Conservation (phyloP, 2,113 vertebrate species). For the Himantopus leucocephalus region DNA sequence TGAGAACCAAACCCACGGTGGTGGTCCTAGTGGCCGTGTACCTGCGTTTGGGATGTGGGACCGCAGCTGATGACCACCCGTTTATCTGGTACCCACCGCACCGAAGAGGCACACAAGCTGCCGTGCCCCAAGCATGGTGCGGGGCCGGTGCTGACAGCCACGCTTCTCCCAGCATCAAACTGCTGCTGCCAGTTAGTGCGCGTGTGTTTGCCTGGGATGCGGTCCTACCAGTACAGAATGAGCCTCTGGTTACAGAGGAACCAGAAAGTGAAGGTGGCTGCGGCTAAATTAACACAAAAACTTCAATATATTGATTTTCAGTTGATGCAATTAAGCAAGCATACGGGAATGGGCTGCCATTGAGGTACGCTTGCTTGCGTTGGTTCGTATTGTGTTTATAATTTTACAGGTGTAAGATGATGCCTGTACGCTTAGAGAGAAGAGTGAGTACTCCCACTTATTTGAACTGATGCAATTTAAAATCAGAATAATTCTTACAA, state of each 20-base stretch:
- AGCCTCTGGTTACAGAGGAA: not conserved
- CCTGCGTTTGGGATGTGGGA: not conserved
- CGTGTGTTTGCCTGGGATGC: rapidly evolving
- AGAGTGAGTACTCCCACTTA: not conserved
- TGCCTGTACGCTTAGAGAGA: not conserved
- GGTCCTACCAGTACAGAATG: not conserved
- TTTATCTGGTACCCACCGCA: not conserved
- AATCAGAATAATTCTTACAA: not conserved
- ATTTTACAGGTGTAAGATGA: not conserved
- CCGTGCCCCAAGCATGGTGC: not conserved
- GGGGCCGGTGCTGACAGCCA: rapidly evolving
- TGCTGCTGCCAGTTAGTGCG: not conserved
- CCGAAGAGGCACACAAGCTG: not conserved
- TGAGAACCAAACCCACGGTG: rapidly evolving
- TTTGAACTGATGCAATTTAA: not conserved
- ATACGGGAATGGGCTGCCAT: not conserved
- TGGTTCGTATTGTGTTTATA: not conserved
- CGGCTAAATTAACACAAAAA: not conserved
- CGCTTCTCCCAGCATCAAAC: not conserved
- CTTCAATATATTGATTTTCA: not conserved
- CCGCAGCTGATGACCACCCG: not conserved
- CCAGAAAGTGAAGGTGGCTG: not conserved
- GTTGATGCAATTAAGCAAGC: not conserved
- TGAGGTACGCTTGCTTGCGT: not conserved
- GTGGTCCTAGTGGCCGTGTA: not conserved